Conservation (phyloP, 2,888 invertebrate species). For the Dicroscelio sp. region DNA sequence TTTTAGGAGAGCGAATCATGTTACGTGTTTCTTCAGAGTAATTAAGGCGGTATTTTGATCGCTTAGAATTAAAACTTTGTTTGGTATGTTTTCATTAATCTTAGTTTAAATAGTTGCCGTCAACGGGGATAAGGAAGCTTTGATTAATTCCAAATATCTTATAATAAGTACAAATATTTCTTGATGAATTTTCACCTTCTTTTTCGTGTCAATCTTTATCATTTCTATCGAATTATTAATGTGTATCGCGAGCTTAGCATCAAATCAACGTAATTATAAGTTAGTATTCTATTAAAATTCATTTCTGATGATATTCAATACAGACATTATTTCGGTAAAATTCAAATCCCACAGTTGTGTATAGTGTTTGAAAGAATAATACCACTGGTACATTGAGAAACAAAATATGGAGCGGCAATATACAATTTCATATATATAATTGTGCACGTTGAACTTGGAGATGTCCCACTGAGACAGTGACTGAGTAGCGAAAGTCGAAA, state of each 20-base stretch:
- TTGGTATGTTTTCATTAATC: slow-evolving; percentile 44
- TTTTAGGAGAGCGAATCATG: slow-evolving; percentile 41
- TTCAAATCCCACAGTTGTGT: too few species aligned
- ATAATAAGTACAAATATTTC: neutral
- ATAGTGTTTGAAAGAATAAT: too few species aligned
- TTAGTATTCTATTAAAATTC: too few species aligned
- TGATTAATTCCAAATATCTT: neutral
- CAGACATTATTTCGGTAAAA: too few species aligned
- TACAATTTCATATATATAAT: too few species aligned
- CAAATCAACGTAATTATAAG: too few species aligned
- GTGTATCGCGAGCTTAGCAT: too few species aligned
- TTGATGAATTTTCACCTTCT: neutral
- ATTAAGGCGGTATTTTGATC: slow-evolving; percentile 52
- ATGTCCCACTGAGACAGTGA: slow-evolving; percentile 77
- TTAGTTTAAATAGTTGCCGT: slow-evolving; percentile 27
- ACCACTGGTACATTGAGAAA: too few species aligned
- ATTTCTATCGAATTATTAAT: too few species aligned
- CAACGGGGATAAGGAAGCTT: slow-evolving; percentile 4
- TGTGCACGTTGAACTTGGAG: slow-evolving; percentile 59
- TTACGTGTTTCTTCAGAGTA: slow-evolving; percentile 53
- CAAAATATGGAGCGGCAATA: too few species aligned
- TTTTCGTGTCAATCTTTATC: too few species aligned
- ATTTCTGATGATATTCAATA: too few species aligned
- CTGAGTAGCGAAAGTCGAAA: slow-evolving; percentile 75
- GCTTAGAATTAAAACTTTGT: slow-evolving; percentile 50